These are phyloP conservation scores for Mirza zaza DNA, from an alignment of 2,113 vertebrate species.

Conservation along the genomic window DNA sequence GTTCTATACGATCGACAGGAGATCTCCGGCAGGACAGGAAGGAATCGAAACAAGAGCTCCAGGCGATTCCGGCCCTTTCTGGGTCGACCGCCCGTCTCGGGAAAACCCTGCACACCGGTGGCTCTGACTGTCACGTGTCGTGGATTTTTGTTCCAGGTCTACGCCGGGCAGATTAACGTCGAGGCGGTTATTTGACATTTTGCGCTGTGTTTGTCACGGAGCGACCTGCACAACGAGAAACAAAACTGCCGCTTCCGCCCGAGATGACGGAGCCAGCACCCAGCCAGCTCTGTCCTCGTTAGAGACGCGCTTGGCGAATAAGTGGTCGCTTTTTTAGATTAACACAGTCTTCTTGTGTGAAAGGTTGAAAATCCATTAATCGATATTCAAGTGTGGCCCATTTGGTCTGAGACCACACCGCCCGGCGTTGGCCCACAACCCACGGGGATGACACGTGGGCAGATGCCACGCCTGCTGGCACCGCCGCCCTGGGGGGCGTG, in stretches of 20 bases:
- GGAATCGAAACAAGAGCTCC: background rate
- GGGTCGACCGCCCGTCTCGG: background rate
- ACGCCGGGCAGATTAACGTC: background rate
- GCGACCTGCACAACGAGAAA: rapidly evolving
- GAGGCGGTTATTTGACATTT: background rate
- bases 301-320: rapidly evolving
- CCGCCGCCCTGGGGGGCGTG: background rate
- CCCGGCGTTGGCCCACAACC: too few species aligned
- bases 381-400: rapidly evolving
- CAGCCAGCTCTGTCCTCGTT: rapidly evolving
- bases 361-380: rapidly evolving
- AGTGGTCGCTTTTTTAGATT: rapidly evolving
- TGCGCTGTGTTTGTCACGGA: background rate
- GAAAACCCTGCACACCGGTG: background rate
- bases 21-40: background rate
- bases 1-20: conserved; percentile 30
- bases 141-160: background rate
- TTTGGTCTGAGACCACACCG: rapidly evolving
- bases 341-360: rapidly evolving
- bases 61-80: background rate
- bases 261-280: rapidly evolving
- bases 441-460: rapidly evolving
- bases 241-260: rapidly evolving
- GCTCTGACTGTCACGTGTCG: background rate
- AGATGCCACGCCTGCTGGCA: background rate